Base-by-base conservation (phyloP, 2,113 vertebrate genomes). In the Hemiscyllium ocellatum region DNA sequence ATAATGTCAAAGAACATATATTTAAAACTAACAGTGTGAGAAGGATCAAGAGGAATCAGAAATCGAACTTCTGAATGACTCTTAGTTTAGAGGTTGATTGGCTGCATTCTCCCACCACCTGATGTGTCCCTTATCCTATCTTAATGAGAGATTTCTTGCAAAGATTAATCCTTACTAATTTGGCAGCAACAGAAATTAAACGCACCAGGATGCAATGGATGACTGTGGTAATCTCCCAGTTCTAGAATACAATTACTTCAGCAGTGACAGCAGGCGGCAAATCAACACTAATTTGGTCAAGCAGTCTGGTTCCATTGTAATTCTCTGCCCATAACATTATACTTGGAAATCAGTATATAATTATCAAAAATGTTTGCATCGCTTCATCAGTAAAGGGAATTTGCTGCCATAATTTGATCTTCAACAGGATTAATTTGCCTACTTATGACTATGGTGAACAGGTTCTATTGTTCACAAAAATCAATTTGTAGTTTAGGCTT, bases 111-210 rank as follows among this genome's bases (percentile, higher is more conserved):
- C 29, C 3, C 33, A 29, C 52, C 26, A 61, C 87, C 52, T 7
- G 42, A 56, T 29, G 50, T 12, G 86, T 12, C 50, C 52, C 86
- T 24, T 26, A 87, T 87, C 20, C 10, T 90, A 90, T 61, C 52
- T 90, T 90, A 56, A 52, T 52, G 86, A 89, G 50, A 89, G 26
- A 89, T 52, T 89, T 42, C 80, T 17, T 90, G 15, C 52, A 61
- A 61, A 90, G 52, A 90, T 90, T 90, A 87, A 87, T 52, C 47
- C 85, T 87, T 26, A 26, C 6, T 87, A 90, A 90, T 65, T 90
- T 90, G 87, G 87, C 87, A 90, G 52, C 87, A 90, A 61, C 26
- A 33, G 52, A 65, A 61, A 65, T 90, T 90, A 90, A 90, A 33
- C 2, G 10, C 85, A 90, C 12, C 87, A 90, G 87, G 13, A 56